Evolutionary conservation across 2,113 vertebrate genomes (phyloP).

Genomic region (Ictidomys tridecemlineatus): DNA sequence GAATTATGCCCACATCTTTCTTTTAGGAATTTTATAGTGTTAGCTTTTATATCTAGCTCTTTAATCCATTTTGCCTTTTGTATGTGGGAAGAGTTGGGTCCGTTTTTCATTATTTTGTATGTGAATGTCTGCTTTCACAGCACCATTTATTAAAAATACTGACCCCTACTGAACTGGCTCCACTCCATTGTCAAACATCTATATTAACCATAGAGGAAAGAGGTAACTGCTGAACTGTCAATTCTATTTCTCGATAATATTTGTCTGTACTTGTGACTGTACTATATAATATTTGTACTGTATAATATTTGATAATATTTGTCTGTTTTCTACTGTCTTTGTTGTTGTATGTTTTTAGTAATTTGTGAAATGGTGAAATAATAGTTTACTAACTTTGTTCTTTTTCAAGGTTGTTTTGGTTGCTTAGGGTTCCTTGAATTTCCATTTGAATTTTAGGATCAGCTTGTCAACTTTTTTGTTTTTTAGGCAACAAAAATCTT

Average conservation of each 20-base stretch:
- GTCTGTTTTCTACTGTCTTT: neutral
- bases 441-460: neutral
- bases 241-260: neutral
- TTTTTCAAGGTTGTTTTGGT: neutral
- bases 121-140: neutral
- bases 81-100: neutral
- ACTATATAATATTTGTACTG: too few relatives aligned
- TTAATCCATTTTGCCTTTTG: slow-evolving; percentile 28
- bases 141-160: neutral
- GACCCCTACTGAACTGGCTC: neutral
- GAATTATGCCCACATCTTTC: neutral
- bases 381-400: neutral
- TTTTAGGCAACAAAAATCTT: neutral
- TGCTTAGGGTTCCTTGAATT: neutral
- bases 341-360: neutral
- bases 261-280: neutral
- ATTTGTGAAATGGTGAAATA: neutral
- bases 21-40: slow-evolving; percentile 13
- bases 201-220: neutral
- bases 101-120: neutral
- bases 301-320: neutral
- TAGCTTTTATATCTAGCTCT: neutral
- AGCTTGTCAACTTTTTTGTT: neutral
- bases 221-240: neutral
- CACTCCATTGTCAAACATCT: neutral